Conservation (phyloP, 2,113 vertebrate genomes). For the Prionailurus viverrinus region DNA sequence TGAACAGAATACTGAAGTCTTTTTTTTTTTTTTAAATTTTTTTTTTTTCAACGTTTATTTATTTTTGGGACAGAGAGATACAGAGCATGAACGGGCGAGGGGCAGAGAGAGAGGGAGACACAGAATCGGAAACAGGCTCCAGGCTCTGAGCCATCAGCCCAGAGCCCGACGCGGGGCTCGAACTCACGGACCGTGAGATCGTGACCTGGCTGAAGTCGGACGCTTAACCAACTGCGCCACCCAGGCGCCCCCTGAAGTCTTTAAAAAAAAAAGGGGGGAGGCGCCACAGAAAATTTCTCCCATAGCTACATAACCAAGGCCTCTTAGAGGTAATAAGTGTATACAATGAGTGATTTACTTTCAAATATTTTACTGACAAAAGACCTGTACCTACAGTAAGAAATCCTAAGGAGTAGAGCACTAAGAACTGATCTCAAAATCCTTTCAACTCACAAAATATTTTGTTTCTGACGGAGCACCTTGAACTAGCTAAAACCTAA, state of each 20-base stretch:
- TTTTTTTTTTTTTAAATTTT: no score
- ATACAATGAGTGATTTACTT: not conserved
- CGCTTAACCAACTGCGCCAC: no score
- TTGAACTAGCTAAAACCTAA: not conserved
- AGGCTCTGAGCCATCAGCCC: no score
- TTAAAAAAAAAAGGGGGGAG: not conserved
- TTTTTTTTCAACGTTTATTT: no score
- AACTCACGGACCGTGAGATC: no score
- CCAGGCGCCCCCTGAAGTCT: no score
- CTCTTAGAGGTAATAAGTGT: not conserved
- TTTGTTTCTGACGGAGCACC: slow-evolving; percentile 13
- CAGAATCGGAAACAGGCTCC: no score
- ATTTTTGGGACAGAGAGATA: no score
- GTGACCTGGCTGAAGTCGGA: no score
- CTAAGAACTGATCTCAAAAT: not conserved
- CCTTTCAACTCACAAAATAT: not conserved
- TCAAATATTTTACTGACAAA: slow-evolving; percentile 3
- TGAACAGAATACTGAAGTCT: slow-evolving; percentile 57
- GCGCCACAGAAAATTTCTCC: slow-evolving; percentile 12
- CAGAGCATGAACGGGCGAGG: no score
- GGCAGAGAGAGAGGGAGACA: no score
- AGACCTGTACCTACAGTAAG: not conserved
- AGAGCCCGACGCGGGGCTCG: no score
- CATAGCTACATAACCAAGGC: not conserved
- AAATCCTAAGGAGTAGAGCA: not conserved